Conservation (phyloP, 2,797 vertebrate genomes). For the Nasua narica region DNA sequence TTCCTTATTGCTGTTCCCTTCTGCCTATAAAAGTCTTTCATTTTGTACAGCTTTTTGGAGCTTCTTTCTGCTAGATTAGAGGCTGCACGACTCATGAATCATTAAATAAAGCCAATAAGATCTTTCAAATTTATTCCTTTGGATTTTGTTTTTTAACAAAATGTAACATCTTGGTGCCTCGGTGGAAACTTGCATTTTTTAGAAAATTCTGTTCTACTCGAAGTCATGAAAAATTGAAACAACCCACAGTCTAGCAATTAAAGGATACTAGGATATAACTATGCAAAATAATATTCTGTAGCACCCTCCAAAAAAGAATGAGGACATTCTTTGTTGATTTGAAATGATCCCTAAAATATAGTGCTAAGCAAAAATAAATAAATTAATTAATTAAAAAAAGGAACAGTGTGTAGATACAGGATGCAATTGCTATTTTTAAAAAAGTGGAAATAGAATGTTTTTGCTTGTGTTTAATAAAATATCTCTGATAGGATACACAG, state of each 20-base stretch:
- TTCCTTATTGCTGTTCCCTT: neutral
- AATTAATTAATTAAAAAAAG: neutral
- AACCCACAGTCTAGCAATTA: neutral
- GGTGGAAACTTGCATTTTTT: neutral
- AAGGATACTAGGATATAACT: neutral
- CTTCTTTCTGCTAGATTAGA: neutral
- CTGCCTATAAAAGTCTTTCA: neutral
- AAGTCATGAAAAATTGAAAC: neutral
- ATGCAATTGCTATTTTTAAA: neutral
- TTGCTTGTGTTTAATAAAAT: neutral
- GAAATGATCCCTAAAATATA: neutral
- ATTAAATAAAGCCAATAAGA: neutral
- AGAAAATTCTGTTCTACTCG: neutral
- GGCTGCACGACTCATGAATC: neutral
- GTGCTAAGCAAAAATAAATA: neutral
- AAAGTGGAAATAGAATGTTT: neutral
- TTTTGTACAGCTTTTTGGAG: neutral
- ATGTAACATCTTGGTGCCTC: neutral
- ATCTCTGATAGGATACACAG: neutral
- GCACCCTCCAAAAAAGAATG: neutral
- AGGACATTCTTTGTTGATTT: neutral
- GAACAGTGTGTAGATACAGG: neutral
- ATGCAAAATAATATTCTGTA: neutral
- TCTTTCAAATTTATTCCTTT: neutral
- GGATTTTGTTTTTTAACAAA: neutral